These are phyloP conservation scores for Tribolium castaneum DNA, from an alignment of 1,140 invertebrate species.

Conservation along the genomic window DNA sequence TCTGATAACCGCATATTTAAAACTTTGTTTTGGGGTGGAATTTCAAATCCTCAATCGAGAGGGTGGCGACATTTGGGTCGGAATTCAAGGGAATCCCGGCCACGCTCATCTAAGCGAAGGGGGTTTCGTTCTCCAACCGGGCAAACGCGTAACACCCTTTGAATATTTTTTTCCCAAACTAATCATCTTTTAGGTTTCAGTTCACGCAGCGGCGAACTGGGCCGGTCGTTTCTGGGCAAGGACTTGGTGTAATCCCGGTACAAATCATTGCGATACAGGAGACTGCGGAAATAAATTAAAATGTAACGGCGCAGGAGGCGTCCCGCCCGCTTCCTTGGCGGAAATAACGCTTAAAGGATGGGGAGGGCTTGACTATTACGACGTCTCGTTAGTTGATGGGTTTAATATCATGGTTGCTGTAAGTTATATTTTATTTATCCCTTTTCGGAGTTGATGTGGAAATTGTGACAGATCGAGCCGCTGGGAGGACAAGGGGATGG, in stretches of 20 bases:
- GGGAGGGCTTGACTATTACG: conserved; percentile 64
- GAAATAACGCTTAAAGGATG: conserved; percentile 64
- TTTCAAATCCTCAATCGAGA: conserved; percentile 41
- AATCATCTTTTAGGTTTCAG: conserved; percentile 38
- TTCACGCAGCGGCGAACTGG: conserved; percentile 58
- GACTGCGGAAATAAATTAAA: conserved; percentile 64
- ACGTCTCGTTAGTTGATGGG: conserved; percentile 64
- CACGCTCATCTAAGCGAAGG: conserved; percentile 49
- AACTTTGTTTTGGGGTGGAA: conserved; percentile 19
- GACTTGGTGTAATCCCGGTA: conserved; percentile 61
- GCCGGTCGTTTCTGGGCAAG: conserved; percentile 64
- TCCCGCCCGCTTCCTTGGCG: conserved; percentile 64
- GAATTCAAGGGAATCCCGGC: conserved; percentile 41
- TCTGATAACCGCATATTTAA: background rate
- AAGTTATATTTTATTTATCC: conserved; percentile 19
- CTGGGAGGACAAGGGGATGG: conserved; percentile 53
- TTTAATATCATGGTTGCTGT: conserved; percentile 52
- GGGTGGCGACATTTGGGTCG: conserved; percentile 33
- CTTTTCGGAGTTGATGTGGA: too few species aligned
- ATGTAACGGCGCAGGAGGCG: conserved; percentile 64
- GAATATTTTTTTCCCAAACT: background rate
- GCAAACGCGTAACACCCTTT: background rate
- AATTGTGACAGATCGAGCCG: conserved; percentile 55
- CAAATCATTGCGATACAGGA: conserved; percentile 62
- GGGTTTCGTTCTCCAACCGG: conserved; percentile 50